Base-by-base conservation (phyloP, 1,140 invertebrate species). In the Cheumatopsyche charites region DNA sequence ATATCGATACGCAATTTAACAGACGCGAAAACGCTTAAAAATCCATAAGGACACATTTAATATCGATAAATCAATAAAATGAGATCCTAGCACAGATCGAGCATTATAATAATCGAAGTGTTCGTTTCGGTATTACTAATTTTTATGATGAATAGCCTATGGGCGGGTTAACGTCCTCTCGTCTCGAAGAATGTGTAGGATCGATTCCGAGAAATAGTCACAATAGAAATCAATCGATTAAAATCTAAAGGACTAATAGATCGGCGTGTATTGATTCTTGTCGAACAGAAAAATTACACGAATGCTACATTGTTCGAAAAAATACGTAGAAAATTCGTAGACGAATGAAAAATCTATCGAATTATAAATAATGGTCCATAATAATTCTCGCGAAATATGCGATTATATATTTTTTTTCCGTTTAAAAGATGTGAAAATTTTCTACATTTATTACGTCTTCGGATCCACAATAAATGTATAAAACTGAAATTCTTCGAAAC, bases 181-280 rank as follows among this genome's bases (percentile, higher is more conserved):
- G n/a, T 13, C 13, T 15, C 47, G 3, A n/a, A 19, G 42, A 55
- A 12, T 67, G 47, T 55, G 36, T 68, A 68, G 66, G 66, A 55
- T 42, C 66, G 43, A 68, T 68, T 68, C 66, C 47, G 26, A 68
- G 66, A 68, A 68, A 68, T 26, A 17, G 66, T 68, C 66, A 68
- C 66, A 68, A 68, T 68, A 47, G 66, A 23, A 41, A 25, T 41
- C 41, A 11, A 68, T 68, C 66, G 66, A 68, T 68, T 68, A 68
- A 68, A 68, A 68, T 68, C 66, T 58, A 68, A 68, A 68, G 66
- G 66, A 68, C 66, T 55, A 68, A 68, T 68, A 68, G 26, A 68
- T 13, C 42, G 15, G 23, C 42, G 42, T 42, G 58, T 63, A 63
- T 63, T 42, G 41, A 6, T 41, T 19, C 29, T 15, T 63, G 62